Conservation (phyloP, 1,140 invertebrate species). For the Nymphalis io region DNA sequence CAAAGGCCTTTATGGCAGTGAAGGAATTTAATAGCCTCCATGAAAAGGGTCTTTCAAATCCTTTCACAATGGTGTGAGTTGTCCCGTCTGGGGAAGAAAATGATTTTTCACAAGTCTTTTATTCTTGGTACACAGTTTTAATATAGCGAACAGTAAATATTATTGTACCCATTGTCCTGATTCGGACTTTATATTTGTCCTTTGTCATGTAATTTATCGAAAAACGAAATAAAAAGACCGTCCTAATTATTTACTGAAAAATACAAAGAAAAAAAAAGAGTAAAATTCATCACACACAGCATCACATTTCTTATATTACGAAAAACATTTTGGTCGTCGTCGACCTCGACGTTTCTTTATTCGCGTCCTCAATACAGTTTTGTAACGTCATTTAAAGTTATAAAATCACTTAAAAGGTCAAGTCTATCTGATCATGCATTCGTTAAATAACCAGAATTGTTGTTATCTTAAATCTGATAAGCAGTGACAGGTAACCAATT, state of each 20-base stretch:
- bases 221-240: not conserved
- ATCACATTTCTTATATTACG: not conserved
- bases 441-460: constrained; percentile 5
- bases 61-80: constrained; percentile 73
- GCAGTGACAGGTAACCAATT: constrained; percentile 7
- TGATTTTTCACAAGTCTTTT: constrained; percentile 67
- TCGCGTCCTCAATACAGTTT: constrained; percentile 7
- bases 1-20: constrained; percentile 37
- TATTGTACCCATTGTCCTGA: constrained; percentile 20
- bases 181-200: constrained; percentile 8
- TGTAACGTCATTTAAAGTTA: not conserved
- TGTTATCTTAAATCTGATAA: constrained; percentile 6
- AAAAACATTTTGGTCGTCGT: not conserved
- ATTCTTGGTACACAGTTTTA: constrained; percentile 53
- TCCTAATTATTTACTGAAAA: not conserved
- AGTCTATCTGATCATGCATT: constrained; percentile 1
- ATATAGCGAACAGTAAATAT: constrained; percentile 50
- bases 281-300: not conserved
- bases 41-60: constrained; percentile 74
- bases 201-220: not conserved
- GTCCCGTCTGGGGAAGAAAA: constrained; percentile 66
- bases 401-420: constrained; percentile 18
- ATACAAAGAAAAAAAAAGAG: not conserved
- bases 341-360: not conserved
- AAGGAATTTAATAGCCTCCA: constrained; percentile 59